phyloP scores from a whole-genome alignment of 1,140 invertebrate species.

The Liolophura sinensis region DNA sequence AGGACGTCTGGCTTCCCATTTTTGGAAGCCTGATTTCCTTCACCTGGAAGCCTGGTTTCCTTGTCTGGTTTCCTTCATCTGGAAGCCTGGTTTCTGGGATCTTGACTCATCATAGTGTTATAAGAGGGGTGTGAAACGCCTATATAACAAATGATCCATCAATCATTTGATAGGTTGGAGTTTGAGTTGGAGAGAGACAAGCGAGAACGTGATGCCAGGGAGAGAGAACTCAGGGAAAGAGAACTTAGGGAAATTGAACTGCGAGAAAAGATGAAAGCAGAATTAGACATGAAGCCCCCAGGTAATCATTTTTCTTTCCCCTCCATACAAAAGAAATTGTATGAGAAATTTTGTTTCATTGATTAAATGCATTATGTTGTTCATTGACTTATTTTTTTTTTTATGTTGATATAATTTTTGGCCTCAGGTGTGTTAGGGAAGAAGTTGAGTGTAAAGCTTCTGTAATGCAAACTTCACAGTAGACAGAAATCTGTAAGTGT shows the following conservation, averaged over 20 bases:
- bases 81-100: no score
- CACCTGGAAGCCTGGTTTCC: no score
- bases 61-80: no score
- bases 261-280: slow-evolving; percentile 63
- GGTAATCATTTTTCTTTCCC: slow-evolving; percentile 24
- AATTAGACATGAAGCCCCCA: slow-evolving; percentile 56
- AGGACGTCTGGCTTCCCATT: no score
- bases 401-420: neutral
- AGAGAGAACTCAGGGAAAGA: slow-evolving; percentile 78
- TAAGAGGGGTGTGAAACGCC: no score
- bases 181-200: slow-evolving; percentile 83
- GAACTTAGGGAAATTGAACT: slow-evolving; percentile 76
- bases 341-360: slow-evolving; percentile 2
- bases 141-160: no score
- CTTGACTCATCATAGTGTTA: no score
- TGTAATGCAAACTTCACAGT: neutral
- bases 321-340: neutral
- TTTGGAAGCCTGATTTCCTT: no score
- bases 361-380: no score
- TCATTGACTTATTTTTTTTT: neutral
- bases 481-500: no score
- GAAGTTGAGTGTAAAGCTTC: neutral
- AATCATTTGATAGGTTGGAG: slow-evolving; percentile 64
- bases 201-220: slow-evolving; percentile 75
- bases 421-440: neutral